phyloP scores from a whole-genome alignment of 2,888 invertebrate genomes.

The Scaptomyza cyrtandrae region DNA sequence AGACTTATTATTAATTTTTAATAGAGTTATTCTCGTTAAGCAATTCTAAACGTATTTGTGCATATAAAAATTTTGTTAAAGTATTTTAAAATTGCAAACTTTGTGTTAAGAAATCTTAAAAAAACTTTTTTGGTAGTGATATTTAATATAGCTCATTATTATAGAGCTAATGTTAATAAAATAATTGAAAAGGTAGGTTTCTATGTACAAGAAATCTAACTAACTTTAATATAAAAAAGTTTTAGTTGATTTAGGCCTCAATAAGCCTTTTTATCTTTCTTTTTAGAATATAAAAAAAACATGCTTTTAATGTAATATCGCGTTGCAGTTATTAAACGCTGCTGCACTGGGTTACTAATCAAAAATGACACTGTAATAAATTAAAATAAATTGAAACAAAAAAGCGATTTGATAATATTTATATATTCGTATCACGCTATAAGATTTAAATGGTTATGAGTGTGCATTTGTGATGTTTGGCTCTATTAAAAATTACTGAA shows the following conservation, averaged over 20 bases:
- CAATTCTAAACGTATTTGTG: not conserved
- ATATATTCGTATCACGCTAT: slow-evolving; percentile 5
- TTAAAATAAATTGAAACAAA: slow-evolving; percentile 2
- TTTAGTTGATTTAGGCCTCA: not conserved
- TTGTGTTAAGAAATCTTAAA: too few relatives aligned
- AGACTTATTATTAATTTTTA: not conserved
- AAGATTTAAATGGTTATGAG: slow-evolving; percentile 19
- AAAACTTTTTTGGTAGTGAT: too few relatives aligned
- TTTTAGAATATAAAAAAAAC: too few relatives aligned
- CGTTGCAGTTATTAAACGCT: not conserved
- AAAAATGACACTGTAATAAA: not conserved
- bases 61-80: too few relatives aligned
- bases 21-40: not conserved
- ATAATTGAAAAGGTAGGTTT: too few relatives aligned
- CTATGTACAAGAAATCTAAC: too few relatives aligned
- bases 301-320: not conserved
- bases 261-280: too few relatives aligned
- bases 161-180: too few relatives aligned
- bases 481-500: slow-evolving; percentile 29
- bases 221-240: not conserved
- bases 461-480: not conserved
- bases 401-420: not conserved
- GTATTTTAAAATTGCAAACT: too few relatives aligned
- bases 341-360: not conserved
- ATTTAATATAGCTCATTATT: too few relatives aligned